Conservation (phyloP, 2,113 vertebrate genomes). For the Oceanodroma tethys region DNA sequence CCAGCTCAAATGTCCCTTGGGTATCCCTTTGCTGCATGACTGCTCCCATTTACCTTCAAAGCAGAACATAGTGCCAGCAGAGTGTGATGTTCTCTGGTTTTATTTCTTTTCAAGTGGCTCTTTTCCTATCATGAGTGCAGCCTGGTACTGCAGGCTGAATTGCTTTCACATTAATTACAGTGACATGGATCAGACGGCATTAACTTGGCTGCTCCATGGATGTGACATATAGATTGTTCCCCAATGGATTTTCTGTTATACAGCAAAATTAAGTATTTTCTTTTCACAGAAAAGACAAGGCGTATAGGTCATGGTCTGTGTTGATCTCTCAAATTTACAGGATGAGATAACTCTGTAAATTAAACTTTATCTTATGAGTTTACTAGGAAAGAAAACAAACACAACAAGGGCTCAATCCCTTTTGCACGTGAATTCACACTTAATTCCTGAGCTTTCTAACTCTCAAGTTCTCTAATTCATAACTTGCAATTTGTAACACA, state of each 20-base stretch:
- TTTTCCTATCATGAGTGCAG: not conserved
- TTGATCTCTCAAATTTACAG: not conserved
- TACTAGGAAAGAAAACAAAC: not conserved
- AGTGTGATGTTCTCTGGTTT: not conserved
- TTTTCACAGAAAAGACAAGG: not conserved
- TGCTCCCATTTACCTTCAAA: not conserved
- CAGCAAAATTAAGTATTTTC: not conserved
- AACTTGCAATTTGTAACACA: not conserved
- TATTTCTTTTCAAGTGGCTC: not conserved
- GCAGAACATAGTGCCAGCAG: not conserved
- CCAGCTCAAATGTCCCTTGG: not conserved
- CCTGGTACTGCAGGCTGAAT: not conserved
- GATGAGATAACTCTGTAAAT: not conserved
- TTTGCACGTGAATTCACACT: not conserved
- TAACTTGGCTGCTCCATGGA: not conserved
- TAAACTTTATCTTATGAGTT: not conserved
- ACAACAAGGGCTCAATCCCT: not conserved
- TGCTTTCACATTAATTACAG: not conserved
- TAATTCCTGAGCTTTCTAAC: not conserved
- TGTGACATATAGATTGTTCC: not conserved
- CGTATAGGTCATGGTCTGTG: not conserved
- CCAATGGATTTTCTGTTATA: not conserved
- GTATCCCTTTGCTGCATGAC: not conserved
- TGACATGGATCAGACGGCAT: not conserved
- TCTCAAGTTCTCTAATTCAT: not conserved